phyloP scores from a whole-genome alignment of 1,140 invertebrate genomes.

The Archegozetes longisetosus region DNA sequence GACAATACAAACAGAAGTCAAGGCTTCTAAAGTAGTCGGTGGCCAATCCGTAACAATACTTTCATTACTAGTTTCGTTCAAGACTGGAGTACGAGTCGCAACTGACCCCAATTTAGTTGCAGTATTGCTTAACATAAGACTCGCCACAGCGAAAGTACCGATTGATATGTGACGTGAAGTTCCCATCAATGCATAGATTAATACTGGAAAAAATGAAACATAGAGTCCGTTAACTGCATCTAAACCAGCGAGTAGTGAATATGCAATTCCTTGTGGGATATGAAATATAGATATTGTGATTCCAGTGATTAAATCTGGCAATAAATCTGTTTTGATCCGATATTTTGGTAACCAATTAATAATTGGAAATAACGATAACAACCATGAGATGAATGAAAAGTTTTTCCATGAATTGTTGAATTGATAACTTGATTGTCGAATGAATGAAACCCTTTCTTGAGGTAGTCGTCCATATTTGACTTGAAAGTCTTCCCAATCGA shows the following conservation, averaged over 20 bases:
- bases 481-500: too few relatives aligned
- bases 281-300: conserved; percentile 79
- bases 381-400: too few relatives aligned
- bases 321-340: conserved; percentile 5
- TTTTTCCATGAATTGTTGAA: too few relatives aligned
- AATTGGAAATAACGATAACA: conserved; percentile 16
- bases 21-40: neutral
- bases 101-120: neutral
- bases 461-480: too few relatives aligned
- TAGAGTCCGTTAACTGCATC: conserved; percentile 78
- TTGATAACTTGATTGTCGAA: too few relatives aligned
- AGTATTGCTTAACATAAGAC: neutral
- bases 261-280: conserved; percentile 87
- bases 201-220: conserved; percentile 81
- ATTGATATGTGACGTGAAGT: conserved; percentile 82
- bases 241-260: conserved; percentile 68
- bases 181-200: conserved; percentile 75
- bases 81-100: too few relatives aligned
- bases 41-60: neutral
- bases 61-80: too few relatives aligned
- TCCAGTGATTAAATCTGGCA: conserved; percentile 36
- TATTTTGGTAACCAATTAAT: conserved; percentile 12
- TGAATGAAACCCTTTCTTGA: too few relatives aligned
- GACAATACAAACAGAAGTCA: neutral
- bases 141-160: conserved; percentile 33